These are phyloP conservation scores for Chionis minor DNA, from an alignment of 2,113 vertebrate species.

Conservation along the genomic window DNA sequence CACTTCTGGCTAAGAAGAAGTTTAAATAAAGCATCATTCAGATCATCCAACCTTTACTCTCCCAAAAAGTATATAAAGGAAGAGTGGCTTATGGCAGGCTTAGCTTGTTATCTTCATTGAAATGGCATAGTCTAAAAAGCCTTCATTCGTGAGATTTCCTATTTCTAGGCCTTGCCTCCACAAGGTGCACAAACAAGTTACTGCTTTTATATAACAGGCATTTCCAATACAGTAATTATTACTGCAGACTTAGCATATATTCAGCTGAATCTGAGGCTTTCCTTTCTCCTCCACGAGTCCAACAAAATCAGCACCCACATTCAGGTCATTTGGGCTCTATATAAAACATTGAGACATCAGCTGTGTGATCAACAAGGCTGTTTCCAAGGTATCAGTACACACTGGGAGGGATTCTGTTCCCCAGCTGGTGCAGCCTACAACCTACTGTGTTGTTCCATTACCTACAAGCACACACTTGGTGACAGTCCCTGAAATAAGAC, in stretches of 20 bases:
- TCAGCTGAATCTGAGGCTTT: not conserved
- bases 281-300: not conserved
- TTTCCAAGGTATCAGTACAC: not conserved
- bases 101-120: not conserved
- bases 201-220: not conserved
- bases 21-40: not conserved
- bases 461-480: not conserved
- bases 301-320: not conserved
- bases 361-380: not conserved
- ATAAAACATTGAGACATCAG: not conserved
- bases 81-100: not conserved
- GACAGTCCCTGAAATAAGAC: not conserved
- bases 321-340: not conserved
- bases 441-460: not conserved
- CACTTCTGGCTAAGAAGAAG: not conserved
- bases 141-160: not conserved
- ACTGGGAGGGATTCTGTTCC: not conserved
- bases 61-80: not conserved
- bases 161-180: not conserved
- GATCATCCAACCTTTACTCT: not conserved
- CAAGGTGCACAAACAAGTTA: not conserved
- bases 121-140: not conserved
- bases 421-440: not conserved
- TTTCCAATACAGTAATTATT: not conserved
- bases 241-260: not conserved